Evolutionary conservation across 2,113 vertebrate genomes (phyloP).

Genomic region (Malurus alboscapulatus): DNA sequence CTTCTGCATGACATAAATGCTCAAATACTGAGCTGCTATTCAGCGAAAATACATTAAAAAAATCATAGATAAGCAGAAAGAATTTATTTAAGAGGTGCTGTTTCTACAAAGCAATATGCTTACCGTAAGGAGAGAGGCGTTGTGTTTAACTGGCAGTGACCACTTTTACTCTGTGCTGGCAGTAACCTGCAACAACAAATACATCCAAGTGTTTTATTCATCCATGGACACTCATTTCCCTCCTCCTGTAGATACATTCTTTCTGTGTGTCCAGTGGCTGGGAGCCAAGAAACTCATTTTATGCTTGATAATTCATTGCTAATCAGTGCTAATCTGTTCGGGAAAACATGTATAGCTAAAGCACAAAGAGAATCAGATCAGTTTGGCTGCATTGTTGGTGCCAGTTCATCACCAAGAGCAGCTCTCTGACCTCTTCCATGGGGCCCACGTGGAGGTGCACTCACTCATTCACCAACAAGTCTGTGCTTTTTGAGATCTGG

Average conservation of each 20-base stretch:
- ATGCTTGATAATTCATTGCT: background rate
- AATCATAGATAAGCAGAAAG: background rate
- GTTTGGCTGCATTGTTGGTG: background rate
- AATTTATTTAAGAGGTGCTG: background rate
- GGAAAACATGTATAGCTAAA: conserved; percentile 28
- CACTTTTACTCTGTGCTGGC: background rate
- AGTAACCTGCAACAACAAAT: background rate
- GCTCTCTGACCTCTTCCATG: background rate
- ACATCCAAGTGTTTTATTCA: background rate
- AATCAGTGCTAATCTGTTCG: conserved; percentile 42
- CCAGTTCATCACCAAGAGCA: background rate
- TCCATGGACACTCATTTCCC: background rate
- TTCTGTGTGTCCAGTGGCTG: conserved; percentile 4
- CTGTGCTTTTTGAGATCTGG: background rate
- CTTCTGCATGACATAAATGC: background rate
- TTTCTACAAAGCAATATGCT: background rate
- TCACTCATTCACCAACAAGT: background rate
- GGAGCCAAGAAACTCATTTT: conserved; percentile 45
- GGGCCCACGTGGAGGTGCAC: background rate
- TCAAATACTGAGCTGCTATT: background rate
- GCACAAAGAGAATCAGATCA: background rate
- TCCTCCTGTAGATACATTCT: background rate
- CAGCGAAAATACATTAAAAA: background rate
- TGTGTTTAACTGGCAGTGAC: background rate
- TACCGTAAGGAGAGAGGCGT: background rate